These are phyloP conservation scores for Euphydryas editha DNA, from an alignment of 2,888 invertebrate species.

Conservation along the genomic window DNA sequence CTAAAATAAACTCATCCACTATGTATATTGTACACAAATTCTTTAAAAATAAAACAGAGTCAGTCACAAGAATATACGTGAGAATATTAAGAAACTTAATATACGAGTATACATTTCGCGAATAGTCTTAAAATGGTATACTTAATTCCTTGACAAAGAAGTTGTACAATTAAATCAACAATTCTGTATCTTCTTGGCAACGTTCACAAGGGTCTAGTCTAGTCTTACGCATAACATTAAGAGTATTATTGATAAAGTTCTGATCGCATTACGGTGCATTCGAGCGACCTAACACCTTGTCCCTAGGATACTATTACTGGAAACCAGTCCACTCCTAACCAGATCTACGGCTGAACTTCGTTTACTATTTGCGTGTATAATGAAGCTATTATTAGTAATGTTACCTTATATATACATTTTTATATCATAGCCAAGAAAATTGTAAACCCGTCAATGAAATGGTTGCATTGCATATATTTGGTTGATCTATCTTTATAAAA, in stretches of 20 bases:
- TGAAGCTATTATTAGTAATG: background rate
- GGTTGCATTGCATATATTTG: too few species aligned
- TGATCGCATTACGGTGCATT: conserved; percentile 28
- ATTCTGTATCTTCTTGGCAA: background rate
- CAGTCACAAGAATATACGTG: too few species aligned
- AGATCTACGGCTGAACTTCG: conserved; percentile 6
- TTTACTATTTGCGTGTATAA: background rate
- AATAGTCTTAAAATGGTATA: background rate
- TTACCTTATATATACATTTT: background rate
- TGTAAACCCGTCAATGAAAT: too few species aligned
- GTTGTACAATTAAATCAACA: background rate
- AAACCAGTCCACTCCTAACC: conserved; percentile 7
- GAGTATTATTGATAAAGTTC: conserved; percentile 12
- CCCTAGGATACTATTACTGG: conserved; percentile 15
- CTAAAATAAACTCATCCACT: too few species aligned
- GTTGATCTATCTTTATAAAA: too few species aligned
- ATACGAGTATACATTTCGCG: background rate
- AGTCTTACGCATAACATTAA: background rate
- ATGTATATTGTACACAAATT: too few species aligned
- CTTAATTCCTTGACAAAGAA: background rate
- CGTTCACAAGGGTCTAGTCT: background rate
- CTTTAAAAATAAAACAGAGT: too few species aligned
- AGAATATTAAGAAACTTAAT: background rate
- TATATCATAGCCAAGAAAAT: too few species aligned
- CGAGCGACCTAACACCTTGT: conserved; percentile 21